These are phyloP conservation scores for Dipodomys ordii DNA, from an alignment of 2,113 vertebrate genomes.

Conservation along the genomic window DNA sequence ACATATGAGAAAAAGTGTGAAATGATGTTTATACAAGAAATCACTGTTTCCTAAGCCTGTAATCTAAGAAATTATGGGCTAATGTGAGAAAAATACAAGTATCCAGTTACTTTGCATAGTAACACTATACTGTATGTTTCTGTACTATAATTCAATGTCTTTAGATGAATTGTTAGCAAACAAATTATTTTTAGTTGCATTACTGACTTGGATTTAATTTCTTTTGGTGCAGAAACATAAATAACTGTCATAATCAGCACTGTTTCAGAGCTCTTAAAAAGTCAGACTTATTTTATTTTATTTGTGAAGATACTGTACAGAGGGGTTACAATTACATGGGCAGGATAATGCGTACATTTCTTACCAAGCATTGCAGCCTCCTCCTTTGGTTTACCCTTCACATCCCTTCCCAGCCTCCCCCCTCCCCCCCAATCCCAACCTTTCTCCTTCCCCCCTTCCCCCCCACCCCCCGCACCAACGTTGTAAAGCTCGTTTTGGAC, in stretches of 20 bases:
- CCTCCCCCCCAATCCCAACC: too few relatives aligned
- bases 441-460: too few relatives aligned
- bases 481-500: too few relatives aligned
- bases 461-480: too few relatives aligned
- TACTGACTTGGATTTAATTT: neutral
- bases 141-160: neutral
- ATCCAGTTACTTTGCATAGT: neutral
- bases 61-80: neutral
- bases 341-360: too few relatives aligned
- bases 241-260: neutral
- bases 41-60: neutral
- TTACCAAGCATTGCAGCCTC: too few relatives aligned
- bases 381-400: too few relatives aligned
- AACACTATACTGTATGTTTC: neutral
- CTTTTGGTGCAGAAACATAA: neutral
- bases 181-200: slow-evolving; percentile 9
- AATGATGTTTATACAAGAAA: neutral
- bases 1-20: neutral
- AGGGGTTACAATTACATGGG: too few relatives aligned
- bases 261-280: neutral
- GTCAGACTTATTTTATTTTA: too few relatives aligned
- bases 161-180: neutral
- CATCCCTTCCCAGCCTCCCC: too few relatives aligned
- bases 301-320: too few relatives aligned
- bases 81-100: neutral